Conservation (phyloP, 2,797 vertebrate species). For the Pseudotriccus pelzelni region DNA sequence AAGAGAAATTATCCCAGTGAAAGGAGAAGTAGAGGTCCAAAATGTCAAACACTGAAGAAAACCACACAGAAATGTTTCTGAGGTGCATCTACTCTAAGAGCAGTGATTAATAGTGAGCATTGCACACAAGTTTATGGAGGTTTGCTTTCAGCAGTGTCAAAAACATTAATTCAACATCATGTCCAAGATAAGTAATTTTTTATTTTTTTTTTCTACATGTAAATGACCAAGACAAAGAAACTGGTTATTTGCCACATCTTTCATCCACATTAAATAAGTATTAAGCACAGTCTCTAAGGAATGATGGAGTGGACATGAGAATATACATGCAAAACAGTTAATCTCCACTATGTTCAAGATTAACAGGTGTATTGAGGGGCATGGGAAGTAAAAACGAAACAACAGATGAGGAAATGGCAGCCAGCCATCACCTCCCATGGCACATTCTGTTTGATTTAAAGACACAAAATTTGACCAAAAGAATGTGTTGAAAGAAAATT, state of each 20-base stretch:
- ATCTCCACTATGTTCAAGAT: neutral
- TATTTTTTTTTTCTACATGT: neutral
- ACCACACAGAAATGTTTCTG: neutral
- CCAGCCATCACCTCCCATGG: neutral
- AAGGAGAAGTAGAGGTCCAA: neutral
- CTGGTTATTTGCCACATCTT: neutral
- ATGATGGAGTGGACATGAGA: neutral
- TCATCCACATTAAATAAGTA: neutral
- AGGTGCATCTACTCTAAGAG: neutral
- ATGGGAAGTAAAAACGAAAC: neutral
- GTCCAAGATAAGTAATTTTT: neutral
- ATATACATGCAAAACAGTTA: neutral
- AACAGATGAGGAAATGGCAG: neutral
- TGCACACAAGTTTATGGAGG: neutral
- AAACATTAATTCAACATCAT: neutral
- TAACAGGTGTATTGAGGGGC: neutral
- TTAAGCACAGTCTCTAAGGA: neutral
- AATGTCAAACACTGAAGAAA: neutral
- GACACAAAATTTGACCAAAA: neutral
- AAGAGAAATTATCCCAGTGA: neutral
- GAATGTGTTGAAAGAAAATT: neutral
- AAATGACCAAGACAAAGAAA: neutral
- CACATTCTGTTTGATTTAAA: neutral
- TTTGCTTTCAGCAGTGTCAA: neutral
- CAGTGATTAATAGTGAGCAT: neutral